Evolutionary conservation across 2,113 vertebrate species (phyloP).

Genomic region (Microtus richardsoni): DNA sequence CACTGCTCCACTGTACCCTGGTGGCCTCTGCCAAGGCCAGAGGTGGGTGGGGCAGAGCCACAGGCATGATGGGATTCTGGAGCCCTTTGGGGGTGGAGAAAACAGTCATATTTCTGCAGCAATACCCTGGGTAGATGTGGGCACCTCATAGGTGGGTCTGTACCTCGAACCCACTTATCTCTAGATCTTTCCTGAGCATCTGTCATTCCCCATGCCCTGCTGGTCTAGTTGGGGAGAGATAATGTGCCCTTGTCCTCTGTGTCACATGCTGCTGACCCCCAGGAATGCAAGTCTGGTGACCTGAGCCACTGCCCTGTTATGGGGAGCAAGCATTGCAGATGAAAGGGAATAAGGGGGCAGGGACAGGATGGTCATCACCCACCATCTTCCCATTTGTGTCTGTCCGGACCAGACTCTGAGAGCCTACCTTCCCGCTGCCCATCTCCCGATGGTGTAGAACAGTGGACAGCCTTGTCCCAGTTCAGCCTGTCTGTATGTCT

Average conservation of each 20-base stretch:
- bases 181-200: neutral
- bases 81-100: neutral
- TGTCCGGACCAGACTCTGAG: neutral
- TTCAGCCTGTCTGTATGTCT: neutral
- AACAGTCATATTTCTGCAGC: neutral
- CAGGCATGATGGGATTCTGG: neutral
- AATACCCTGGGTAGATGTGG: neutral
- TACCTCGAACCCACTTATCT: neutral
- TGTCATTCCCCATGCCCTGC: neutral
- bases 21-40: neutral
- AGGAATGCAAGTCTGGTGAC: neutral
- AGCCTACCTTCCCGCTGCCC: no score
- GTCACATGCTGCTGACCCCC: neutral
- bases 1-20: no score
- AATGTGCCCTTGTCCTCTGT: neutral
- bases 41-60: rapidly evolving
- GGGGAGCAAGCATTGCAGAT: neutral
- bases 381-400: neutral
- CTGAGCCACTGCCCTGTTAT: neutral
- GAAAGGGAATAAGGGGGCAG: neutral
- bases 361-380: no score
- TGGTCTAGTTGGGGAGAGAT: rapidly evolving
- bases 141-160: neutral
- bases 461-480: neutral
- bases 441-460: neutral